A percentile compares a stretch with the other conserved stretches of the same genome.
phyloP scores from a whole-genome alignment of 2,113 vertebrate genomes.

The Gopherus flavomarginatus region DNA sequence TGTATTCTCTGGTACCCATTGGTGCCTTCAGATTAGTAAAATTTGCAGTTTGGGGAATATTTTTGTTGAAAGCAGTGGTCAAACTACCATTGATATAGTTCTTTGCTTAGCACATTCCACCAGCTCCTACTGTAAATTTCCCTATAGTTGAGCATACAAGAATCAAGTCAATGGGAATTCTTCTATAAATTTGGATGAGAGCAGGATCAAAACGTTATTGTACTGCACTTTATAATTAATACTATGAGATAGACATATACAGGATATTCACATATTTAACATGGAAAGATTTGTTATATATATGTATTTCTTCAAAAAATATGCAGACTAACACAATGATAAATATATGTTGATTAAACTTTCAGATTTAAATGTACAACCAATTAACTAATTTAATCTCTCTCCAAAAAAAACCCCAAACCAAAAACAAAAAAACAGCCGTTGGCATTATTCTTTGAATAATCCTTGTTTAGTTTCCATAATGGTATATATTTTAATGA shows the following conservation, averaged over 20 bases:
- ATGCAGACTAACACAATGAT: neutral
- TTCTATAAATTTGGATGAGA: neutral
- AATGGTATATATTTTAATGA: slow-evolving; percentile 77
- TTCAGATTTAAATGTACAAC: slow-evolving; percentile 68
- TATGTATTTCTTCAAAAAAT: slow-evolving; percentile 12
- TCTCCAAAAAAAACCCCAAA: slow-evolving; percentile 22
- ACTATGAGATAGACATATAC: neutral
- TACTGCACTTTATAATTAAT: neutral
- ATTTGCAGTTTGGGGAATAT: neutral
- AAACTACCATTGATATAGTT: neutral
- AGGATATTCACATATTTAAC: neutral
- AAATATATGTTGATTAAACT: slow-evolving; percentile 57
- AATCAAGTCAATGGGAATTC: neutral
- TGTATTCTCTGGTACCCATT: neutral
- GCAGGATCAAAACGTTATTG: neutral
- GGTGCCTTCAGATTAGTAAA: neutral
- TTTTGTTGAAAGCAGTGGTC: neutral
- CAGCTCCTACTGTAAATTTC: neutral
- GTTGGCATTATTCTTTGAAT: slow-evolving; percentile 71
- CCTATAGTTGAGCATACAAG: neutral
- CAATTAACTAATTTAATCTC: slow-evolving; percentile 78
- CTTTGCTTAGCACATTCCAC: neutral
- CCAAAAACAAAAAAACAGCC: slow-evolving; percentile 31
- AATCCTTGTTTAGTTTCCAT: slow-evolving; percentile 76
- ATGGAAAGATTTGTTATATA: neutral